phyloP scores from a whole-genome alignment of 2,797 vertebrate species.

The Fundulus diaphanus region DNA sequence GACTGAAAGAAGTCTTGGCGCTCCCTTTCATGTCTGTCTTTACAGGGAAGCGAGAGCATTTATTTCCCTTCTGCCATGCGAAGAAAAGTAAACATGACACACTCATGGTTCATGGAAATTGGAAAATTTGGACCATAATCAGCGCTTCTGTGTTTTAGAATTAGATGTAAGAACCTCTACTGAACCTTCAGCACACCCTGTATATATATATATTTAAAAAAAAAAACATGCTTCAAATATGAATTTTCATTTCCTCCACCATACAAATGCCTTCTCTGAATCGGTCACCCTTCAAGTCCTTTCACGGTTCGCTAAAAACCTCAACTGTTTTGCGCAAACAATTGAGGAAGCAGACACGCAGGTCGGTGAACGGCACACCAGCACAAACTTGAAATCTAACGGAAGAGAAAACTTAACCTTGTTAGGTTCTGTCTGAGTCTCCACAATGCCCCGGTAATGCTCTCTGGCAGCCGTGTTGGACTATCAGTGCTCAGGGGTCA shows the following conservation, averaged over 20 bases:
- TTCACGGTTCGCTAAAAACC: conserved; percentile 30
- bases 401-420: conserved; percentile 49
- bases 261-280: conserved; percentile 56
- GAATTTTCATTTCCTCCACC: conserved; percentile 63
- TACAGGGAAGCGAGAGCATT: conserved; percentile 59
- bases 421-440: conserved; percentile 55
- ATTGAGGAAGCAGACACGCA: conserved; percentile 28
- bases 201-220: conserved; percentile 18
- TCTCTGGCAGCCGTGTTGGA: conserved; percentile 64
- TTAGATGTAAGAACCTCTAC: conserved; percentile 53
- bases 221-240: conserved; percentile 42
- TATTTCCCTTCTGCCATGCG: conserved; percentile 63
- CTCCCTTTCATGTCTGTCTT: conserved; percentile 77
- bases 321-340: conserved; percentile 46
- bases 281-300: conserved; percentile 44
- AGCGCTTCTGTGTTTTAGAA: conserved; percentile 56
- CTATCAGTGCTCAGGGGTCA: conserved; percentile 75
- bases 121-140: conserved; percentile 61
- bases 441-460: conserved; percentile 57
- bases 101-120: conserved; percentile 66
- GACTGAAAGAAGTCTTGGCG: conserved; percentile 69
- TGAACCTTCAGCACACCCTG: conserved; percentile 28
- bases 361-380: conserved; percentile 31
- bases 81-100: conserved; percentile 68
- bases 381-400: conserved; percentile 45